A percentile compares a stretch with the other conserved stretches of the same genome.
Conservation (phyloP, 2,888 invertebrate species). For the Apodemia arnacis region DNA sequence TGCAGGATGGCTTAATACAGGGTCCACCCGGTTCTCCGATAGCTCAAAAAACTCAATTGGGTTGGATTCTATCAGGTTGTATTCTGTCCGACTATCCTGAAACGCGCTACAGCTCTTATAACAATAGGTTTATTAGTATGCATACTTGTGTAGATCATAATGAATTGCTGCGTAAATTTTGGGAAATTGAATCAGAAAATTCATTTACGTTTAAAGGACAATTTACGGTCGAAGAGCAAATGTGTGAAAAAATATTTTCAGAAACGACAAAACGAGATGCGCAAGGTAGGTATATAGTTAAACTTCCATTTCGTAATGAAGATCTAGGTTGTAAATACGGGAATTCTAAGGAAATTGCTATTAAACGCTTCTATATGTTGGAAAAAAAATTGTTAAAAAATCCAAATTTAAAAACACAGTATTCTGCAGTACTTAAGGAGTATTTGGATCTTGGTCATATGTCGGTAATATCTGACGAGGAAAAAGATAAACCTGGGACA, state of each 20-base stretch:
- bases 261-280: conserved; percentile 53
- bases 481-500: conserved; percentile 34
- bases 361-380: neutral
- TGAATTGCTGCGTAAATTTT: conserved; percentile 62
- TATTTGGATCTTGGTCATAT: conserved; percentile 75
- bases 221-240: conserved; percentile 45
- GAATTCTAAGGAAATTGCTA: conserved; percentile 17
- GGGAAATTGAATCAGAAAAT: conserved; percentile 60
- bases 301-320: neutral
- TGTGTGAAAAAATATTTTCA: conserved; percentile 50
- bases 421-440: conserved; percentile 72
- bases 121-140: conserved; percentile 25
- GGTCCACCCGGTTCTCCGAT: conserved; percentile 43
- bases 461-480: conserved; percentile 32
- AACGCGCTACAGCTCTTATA: neutral
- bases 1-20: conserved; percentile 68
- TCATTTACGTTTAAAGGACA: conserved; percentile 3
- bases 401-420: conserved; percentile 59
- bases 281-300: conserved; percentile 36
- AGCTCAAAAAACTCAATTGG: conserved; percentile 78
- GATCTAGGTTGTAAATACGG: neutral
- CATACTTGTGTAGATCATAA: conserved; percentile 32
- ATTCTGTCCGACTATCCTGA: neutral
- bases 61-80: conserved; percentile 81
- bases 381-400: conserved; percentile 25